Evolutionary conservation across 2,113 vertebrate species (phyloP).

Genomic region (Oceanites oceanicus): DNA sequence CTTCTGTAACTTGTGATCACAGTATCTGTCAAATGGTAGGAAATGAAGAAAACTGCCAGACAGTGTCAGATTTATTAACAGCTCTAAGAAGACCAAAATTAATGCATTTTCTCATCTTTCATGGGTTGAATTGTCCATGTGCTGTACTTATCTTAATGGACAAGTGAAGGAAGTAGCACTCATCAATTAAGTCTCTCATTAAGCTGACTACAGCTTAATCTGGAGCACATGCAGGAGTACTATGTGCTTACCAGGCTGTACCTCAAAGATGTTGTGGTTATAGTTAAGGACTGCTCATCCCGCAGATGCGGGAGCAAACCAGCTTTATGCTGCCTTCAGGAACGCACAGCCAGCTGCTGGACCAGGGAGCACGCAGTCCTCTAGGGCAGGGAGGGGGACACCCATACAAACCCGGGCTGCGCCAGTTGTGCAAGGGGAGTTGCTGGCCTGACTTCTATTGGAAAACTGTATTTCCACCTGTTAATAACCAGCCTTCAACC

Average conservation of each 20-base stretch:
- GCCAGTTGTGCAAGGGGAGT: not conserved
- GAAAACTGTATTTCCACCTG: not conserved
- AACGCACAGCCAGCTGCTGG: accelerated
- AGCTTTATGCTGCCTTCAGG: not conserved
- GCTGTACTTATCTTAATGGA: constrained; percentile 75
- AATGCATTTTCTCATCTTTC: constrained; percentile 75
- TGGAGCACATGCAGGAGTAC: constrained; percentile 7
- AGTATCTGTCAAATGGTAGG: constrained; percentile 73
- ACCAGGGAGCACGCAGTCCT: not conserved
- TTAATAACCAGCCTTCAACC: not conserved
- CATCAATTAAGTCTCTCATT: constrained; percentile 71
- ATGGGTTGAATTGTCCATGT: constrained; percentile 65
- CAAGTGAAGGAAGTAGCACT: constrained; percentile 63
- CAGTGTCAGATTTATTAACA: constrained; percentile 79
- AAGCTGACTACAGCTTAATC: constrained; percentile 55
- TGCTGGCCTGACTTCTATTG: not conserved
- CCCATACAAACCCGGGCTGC: not conserved
- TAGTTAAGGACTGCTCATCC: not conserved
- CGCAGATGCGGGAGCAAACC: not conserved
- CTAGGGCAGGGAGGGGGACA: accelerated
- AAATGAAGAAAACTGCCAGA: constrained; percentile 80
- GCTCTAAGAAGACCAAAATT: constrained; percentile 70
- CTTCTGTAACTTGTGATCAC: constrained; percentile 74
- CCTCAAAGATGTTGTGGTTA: not conserved
- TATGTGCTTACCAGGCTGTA: not conserved